Percentiles rank a stretch among this genome's conserved stretches.
These are phyloP conservation scores for Arion vulgaris DNA, from an alignment of 1,140 invertebrate genomes.

Conservation along the genomic window DNA sequence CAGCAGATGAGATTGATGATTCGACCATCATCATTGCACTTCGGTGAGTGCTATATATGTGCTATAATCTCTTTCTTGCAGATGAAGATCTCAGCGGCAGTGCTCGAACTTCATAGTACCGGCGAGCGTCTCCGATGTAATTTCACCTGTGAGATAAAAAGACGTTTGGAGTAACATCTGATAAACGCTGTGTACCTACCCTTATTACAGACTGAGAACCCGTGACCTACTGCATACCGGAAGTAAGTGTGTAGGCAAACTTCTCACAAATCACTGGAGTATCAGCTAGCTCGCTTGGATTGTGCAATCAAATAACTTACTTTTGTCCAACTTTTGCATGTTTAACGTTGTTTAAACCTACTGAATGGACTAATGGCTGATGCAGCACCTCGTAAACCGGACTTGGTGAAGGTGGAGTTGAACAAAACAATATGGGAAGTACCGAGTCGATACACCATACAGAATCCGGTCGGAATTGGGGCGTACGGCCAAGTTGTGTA, in stretches of 20 bases:
- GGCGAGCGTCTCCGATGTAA: too few relatives aligned
- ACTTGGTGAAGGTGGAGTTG: constrained; percentile 81
- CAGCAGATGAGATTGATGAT: too few relatives aligned
- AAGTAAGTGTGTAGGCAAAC: not conserved
- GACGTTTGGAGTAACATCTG: too few relatives aligned
- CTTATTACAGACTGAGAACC: too few relatives aligned
- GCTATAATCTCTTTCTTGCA: too few relatives aligned
- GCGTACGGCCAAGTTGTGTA: constrained; percentile 99
- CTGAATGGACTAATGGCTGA: constrained; percentile 38
- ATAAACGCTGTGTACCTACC: too few relatives aligned
- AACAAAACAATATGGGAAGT: constrained; percentile 98
- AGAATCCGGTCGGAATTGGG: constrained; percentile 93
- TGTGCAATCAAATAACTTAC: not conserved
- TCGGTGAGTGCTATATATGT: too few relatives aligned
- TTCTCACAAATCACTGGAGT: not conserved
- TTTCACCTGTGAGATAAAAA: too few relatives aligned
- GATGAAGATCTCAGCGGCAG: too few relatives aligned
- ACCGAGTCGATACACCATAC: constrained; percentile 89
- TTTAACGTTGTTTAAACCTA: not conserved
- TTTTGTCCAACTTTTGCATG: not conserved
- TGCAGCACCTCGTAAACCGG: constrained; percentile 39
- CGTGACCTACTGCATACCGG: not conserved
- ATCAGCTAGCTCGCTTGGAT: not conserved
- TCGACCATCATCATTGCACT: too few relatives aligned
- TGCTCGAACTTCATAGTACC: too few relatives aligned